Base-by-base conservation (phyloP, 2,888 invertebrate genomes). In the Drosophila mimica region DNA sequence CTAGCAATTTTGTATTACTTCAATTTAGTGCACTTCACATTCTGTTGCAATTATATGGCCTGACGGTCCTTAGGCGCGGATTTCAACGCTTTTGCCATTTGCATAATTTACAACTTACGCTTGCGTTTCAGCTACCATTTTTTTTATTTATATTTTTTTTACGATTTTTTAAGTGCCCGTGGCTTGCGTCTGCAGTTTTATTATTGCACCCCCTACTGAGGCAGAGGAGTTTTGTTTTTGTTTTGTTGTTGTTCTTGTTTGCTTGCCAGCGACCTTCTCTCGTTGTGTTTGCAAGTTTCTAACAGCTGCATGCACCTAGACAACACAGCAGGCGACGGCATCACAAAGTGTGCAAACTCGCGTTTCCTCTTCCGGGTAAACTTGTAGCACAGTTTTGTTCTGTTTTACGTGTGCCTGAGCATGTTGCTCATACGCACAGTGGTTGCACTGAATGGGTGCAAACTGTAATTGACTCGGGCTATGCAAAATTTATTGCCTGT, bases 401-500 rank as follows among this genome's bases (percentile, higher is more conserved):
- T 2, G 38, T 46, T 62, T 53, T 52, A 34, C 36, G 48, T 38
- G 31, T 30, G 62, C 48, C 20, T 64, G 52, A 56, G 59, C 72
- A 54, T 56, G 58, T 52, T 81, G 65, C 82, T 79, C 76, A 89
- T 81, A 81, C 85, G 76, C 72, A 70, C 53, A 53, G 70, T 79
- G 60, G 65, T 31, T 58, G 28, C 54, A 20, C 31, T 70, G 67
- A 51, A 68, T 38, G 40, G 72, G 62, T 59, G 81, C 65, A 66
- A 78, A 79, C 73, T 84, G 88, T 85, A 85, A 85, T 89, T 82
- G 85, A 85, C 90, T 85, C 63, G 74, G 73, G 72, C 76, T 75
- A 89, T 89, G 82, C 59, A 20, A 72, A 89, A 89, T 88, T 89
- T 89, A 89, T 88, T 73, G 76, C 60, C 70, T 81, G 88, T 51